phyloP scores from a whole-genome alignment of 2,888 invertebrate species.

The Strigamia maritima region DNA sequence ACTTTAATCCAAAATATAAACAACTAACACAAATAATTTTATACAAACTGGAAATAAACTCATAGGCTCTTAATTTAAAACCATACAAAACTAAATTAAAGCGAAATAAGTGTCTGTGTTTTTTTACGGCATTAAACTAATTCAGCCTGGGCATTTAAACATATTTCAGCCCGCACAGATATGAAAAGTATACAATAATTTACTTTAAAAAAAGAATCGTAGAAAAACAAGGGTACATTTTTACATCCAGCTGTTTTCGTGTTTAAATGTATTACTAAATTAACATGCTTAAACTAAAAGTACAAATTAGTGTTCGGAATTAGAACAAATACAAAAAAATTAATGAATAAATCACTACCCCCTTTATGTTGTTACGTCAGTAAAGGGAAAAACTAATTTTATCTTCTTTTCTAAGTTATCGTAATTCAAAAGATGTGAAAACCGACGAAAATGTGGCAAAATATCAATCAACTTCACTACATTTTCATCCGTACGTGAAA shows the following conservation, averaged over 20 bases:
- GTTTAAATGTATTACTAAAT: not conserved
- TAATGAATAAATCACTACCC: not conserved
- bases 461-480: not conserved
- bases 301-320: not conserved
- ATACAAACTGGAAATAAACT: slow-evolving; percentile 5
- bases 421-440: not conserved
- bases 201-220: not conserved
- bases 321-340: not conserved
- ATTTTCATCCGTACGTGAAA: not conserved
- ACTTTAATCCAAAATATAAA: not conserved
- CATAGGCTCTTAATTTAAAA: not conserved
- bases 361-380: not conserved
- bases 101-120: not conserved
- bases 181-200: not conserved
- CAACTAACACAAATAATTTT: not conserved
- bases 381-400: not conserved
- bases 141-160: not conserved
- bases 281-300: not conserved
- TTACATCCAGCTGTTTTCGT: not conserved
- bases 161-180: not conserved
- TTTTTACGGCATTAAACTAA: not conserved
- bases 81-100: not conserved
- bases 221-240: not conserved
- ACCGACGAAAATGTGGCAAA: not conserved
- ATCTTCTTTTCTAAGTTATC: not conserved